Evolutionary conservation across 2,113 vertebrate genomes (phyloP), one percentile per base, ranked within the genome.

Genomic region (Aegotheles bennettii): DNA sequence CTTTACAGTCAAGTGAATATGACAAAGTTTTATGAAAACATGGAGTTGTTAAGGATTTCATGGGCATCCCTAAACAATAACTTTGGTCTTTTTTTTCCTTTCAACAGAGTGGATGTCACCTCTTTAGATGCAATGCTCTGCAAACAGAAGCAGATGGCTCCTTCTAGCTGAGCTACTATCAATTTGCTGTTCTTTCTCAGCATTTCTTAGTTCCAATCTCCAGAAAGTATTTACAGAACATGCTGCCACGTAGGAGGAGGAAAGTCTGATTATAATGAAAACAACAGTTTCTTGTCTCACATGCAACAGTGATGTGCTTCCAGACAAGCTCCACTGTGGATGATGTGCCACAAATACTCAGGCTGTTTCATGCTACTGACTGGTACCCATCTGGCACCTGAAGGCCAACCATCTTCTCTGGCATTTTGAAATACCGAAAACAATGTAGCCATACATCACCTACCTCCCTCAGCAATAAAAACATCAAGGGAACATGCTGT

Each of bases 71-170:
- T 82, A 31, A 86, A 77, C 43, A 94, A 14, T 19, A 83, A 84
- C 28, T 77, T 64, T 4, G 3, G 42, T 42, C 9, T 3, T 75
- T 65, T 54, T 67, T 60, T 84, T 84, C 60, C 38, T 83, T 90
- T 69, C 70, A 61, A 7, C 29, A 69, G 54, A 54, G 56, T 87
- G 84, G 86, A 68, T 94, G 48, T 48, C 84, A 78, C 76, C 45
- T 86, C 70, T 82, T 2, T 0, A 84, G 84, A 77, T 35, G n/a
- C 68, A 75, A 40, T 40, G 67, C 65, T 60, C 92, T 61, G 43
- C 57, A 87, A 83, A 94, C 63, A 95, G 90, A 65, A 95, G 77
- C 93, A 96, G 84, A 96, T 92, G 94, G 89, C 26, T 96, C 70
- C 89, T 94, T 95, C 76, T 89, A 71, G 81, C 56, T 91, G 86